phyloP scores from a whole-genome alignment of 53 echinoderm and acorn worm genomes.

The Hippasteria phrygiana region DNA sequence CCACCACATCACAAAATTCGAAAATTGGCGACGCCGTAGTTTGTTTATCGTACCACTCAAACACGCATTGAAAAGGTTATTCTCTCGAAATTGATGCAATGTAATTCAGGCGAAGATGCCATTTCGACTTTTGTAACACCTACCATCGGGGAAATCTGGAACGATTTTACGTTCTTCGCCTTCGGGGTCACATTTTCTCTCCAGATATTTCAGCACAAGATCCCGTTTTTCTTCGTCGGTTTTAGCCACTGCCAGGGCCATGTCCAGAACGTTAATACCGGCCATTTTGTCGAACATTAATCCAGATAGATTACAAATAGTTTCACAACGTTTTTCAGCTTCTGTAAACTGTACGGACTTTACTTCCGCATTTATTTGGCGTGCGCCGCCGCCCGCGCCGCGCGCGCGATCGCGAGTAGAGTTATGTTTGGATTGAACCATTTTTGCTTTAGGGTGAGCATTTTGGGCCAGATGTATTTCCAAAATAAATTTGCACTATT shows the following conservation, averaged over 20 bases:
- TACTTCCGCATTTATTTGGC: conserved; percentile 28
- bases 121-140: no score
- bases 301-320: no score
- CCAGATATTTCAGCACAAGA: conserved; percentile 53
- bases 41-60: no score
- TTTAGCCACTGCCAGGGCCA: conserved; percentile 60
- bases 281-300: conserved; percentile 35
- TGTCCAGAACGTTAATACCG: conserved; percentile 33
- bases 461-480: background rate
- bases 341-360: no score
- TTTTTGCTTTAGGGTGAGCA: background rate
- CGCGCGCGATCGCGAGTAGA: background rate
- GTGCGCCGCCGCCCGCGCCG: background rate
- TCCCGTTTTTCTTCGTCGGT: conserved; percentile 63
- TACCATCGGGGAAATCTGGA: conserved; percentile 58
- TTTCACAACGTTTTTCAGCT: no score
- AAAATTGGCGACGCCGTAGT: no score
- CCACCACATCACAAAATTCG: no score
- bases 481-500: background rate
- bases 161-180: conserved; percentile 39
- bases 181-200: conserved; percentile 34
- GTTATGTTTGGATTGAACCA: background rate
- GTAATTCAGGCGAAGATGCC: background rate
- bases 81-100: conserved; percentile 27
- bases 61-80: no score